Evolutionary conservation across 2,888 invertebrate species (phyloP).

Genomic region (Campoletis raptor): DNA sequence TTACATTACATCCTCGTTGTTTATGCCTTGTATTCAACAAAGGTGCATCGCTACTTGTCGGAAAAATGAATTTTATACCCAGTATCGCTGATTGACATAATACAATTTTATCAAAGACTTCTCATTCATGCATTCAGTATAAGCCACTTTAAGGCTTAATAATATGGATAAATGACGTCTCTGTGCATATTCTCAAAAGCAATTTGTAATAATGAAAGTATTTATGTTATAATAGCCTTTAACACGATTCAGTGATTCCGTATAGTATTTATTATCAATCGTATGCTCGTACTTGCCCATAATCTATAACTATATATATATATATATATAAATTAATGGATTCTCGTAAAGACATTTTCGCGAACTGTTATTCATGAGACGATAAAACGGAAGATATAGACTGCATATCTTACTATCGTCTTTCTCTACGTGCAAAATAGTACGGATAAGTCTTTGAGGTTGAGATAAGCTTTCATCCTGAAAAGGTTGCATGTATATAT

Average conservation of each 20-base stretch:
- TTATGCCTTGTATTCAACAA: no score
- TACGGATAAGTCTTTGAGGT: slow-evolving; percentile 27
- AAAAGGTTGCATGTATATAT: not conserved
- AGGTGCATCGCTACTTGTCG: not conserved
- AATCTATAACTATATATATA: not conserved
- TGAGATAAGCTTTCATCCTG: slow-evolving; percentile 35
- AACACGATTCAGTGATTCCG: not conserved
- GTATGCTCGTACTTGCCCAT: not conserved
- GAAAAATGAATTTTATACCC: not conserved
- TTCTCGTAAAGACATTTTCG: slow-evolving; percentile 74
- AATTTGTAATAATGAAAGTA: not conserved
- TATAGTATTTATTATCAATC: not conserved
- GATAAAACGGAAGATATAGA: slow-evolving; percentile 64
- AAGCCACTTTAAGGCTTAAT: not conserved
- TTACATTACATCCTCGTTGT: no score
- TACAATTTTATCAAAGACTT: not conserved
- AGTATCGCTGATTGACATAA: not conserved
- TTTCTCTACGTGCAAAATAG: slow-evolving; percentile 34
- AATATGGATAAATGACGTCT: not conserved
- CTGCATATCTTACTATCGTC: slow-evolving; percentile 52
- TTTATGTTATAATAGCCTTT: not conserved
- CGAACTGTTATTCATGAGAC: slow-evolving; percentile 76
- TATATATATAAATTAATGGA: not conserved
- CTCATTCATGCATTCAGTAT: not conserved
- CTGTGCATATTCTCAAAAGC: not conserved